Evolutionary conservation across 2,888 invertebrate genomes (phyloP), one percentile per base, ranked within the genome.

Genomic region (Argynnis bischoffii): DNA sequence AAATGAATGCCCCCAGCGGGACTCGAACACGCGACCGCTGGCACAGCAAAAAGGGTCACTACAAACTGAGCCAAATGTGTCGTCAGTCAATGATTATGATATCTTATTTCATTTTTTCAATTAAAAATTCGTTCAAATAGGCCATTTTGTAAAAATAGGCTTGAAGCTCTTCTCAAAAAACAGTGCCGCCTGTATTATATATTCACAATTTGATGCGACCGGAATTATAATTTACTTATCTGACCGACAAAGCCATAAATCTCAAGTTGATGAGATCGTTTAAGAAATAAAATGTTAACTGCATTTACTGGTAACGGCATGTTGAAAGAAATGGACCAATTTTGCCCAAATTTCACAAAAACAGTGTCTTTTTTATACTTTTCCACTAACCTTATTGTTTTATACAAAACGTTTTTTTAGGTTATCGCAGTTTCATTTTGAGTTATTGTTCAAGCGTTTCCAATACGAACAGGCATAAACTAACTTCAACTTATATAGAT

Each of bases 171-270:
- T 41, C 11, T 41, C 14, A 56, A 54, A 55, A 46, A 66, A 63
- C 63, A 54, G 65, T 31, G 53, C 68, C 66, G 61, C 31, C 11
- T 35, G 35, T 21, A 47, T 26, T n/a, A 48, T 26, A 47, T 26
- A 26, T 59, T 5, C 21, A 41, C 14, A 18, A 31, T 48, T 57
- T 21, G 51, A 35, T 15, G 41, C 51, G 53, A 41, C 56, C 51
- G 26, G 50, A 65, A 57, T 64, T 64, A 54, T 68, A 68, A 67
- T 64, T 65, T 59, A 59, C 65, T 66, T 61, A 61, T 61, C 61
- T 54, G 60, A 35, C 81, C 76, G 78, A 74, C 74, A 74, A 71
- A 70, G 76, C 76, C 75, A 85, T 87, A 87, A 87, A 87, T 87
- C 86, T 86, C 75, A 74, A n/a, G 47, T 8, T 26, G 53, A 65